Conservation (phyloP, 37 sponge, comb jelly and placozoan species). For the Diacarnus erythraeanus region DNA sequence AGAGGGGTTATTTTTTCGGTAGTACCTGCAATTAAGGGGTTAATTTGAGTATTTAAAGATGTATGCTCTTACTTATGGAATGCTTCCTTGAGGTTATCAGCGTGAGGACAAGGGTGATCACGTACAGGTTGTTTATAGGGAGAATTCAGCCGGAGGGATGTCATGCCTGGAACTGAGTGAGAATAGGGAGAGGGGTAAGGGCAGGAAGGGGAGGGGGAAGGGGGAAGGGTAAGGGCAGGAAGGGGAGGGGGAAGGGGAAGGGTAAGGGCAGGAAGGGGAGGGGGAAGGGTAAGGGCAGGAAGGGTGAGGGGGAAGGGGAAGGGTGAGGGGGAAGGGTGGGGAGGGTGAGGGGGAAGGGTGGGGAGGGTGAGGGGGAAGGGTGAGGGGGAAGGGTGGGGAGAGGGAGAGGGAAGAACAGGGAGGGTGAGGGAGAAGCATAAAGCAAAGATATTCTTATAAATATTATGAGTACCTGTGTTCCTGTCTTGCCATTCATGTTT, state of each 20-base stretch:
- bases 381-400: too few species aligned
- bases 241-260: neutral
- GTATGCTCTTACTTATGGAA: constrained; percentile 13
- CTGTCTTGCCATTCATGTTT: constrained; percentile 31
- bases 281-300: neutral
- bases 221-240: neutral
- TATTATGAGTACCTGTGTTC: constrained; percentile 28
- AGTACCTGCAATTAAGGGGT: neutral
- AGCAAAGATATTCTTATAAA: too few species aligned
- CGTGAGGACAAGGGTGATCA: constrained; percentile 7
- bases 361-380: too few species aligned
- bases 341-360: too few species aligned
- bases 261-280: neutral
- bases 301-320: too few species aligned
- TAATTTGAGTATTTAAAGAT: neutral
- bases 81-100: constrained; percentile 37
- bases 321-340: too few species aligned
- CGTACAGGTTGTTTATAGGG: neutral
- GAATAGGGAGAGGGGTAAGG: neutral
- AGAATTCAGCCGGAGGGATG: neutral
- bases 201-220: neutral
- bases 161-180: neutral
- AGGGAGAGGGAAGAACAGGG: too few species aligned
- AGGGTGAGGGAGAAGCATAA: too few species aligned
- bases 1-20: neutral